phyloP scores from a whole-genome alignment of 2,797 vertebrate species.

The Apogon hyalosoma region DNA sequence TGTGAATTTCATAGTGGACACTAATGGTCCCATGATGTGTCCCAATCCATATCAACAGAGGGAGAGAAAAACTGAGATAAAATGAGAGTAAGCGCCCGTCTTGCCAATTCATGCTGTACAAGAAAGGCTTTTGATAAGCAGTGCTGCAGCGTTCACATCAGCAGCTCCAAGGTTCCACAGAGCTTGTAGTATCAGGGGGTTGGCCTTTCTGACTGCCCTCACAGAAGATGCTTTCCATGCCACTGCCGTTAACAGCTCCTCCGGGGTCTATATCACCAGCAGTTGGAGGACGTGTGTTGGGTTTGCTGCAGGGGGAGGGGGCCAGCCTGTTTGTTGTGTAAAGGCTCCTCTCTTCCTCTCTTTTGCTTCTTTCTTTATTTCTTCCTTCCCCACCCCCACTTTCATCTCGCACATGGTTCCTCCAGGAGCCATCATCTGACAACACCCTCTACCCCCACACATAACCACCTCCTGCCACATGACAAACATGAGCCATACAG shows the following conservation, averaged over 20 bases:
- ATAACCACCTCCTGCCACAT: constrained; percentile 76
- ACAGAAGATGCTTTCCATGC: constrained; percentile 74
- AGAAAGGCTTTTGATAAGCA: constrained; percentile 49
- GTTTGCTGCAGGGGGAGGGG: constrained; percentile 69
- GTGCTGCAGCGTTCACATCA: constrained; percentile 49
- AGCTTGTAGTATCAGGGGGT: constrained; percentile 57
- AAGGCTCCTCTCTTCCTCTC: constrained; percentile 73
- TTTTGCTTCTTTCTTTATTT: constrained; percentile 70
- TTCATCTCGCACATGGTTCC: constrained; percentile 78
- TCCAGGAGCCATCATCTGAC: constrained; percentile 81
- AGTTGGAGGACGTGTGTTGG: constrained; percentile 74
- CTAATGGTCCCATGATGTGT: constrained; percentile 9
- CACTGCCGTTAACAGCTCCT: constrained; percentile 79
- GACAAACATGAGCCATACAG: constrained; percentile 70
- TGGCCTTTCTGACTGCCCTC: constrained; percentile 66
- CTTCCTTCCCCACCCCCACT: constrained; percentile 70
- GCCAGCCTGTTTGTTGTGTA: constrained; percentile 74
- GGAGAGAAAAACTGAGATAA: constrained; percentile 5
- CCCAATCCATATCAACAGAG: constrained; percentile 27
- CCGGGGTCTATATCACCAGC: constrained; percentile 76
- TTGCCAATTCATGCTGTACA: constrained; percentile 3
- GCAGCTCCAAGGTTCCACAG: constrained; percentile 54
- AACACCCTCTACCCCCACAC: constrained; percentile 74
- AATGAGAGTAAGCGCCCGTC: constrained; percentile 1
- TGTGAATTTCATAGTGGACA: constrained; percentile 34